phyloP scores from a whole-genome alignment of 1,140 invertebrate species.

The Drosophila elegans region DNA sequence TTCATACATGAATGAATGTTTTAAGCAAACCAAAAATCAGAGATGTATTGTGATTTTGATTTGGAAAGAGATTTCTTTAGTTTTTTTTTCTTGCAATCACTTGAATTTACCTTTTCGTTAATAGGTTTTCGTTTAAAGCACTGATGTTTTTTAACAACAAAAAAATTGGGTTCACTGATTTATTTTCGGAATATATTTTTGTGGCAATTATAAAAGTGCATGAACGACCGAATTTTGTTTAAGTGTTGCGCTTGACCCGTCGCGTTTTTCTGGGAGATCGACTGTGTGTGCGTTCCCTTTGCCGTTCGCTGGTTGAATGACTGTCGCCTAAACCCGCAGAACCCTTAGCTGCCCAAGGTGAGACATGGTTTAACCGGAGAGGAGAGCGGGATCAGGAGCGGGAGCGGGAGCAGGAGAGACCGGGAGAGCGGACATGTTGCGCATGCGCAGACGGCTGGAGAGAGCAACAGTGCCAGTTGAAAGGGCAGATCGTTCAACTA shows the following conservation, averaged over 20 bases:
- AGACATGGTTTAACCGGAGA: slow-evolving; percentile 12
- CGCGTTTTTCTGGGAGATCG: slow-evolving; percentile 7
- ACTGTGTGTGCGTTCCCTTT: slow-evolving; percentile 15
- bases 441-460: slow-evolving; percentile 10
- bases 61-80: neutral
- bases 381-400: neutral
- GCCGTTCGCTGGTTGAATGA: slow-evolving; percentile 18
- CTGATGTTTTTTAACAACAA: slow-evolving; percentile 15
- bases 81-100: slow-evolving; percentile 6
- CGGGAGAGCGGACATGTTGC: slow-evolving; percentile 24
- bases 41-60: no score
- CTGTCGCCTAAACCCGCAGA: neutral
- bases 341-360: slow-evolving; percentile 19
- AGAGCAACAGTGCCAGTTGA: slow-evolving; percentile 19
- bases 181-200: neutral
- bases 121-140: slow-evolving; percentile 19
- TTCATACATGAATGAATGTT: neutral
- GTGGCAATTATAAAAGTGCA: neutral
- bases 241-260: neutral
- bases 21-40: neutral
- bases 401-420: neutral
- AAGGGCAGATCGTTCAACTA: slow-evolving; percentile 14
- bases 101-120: slow-evolving; percentile 31
- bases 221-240: neutral
- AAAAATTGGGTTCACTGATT: slow-evolving; percentile 10